phyloP scores from a whole-genome alignment of 2,797 vertebrate genomes.

The Aplochiton taeniatus region DNA sequence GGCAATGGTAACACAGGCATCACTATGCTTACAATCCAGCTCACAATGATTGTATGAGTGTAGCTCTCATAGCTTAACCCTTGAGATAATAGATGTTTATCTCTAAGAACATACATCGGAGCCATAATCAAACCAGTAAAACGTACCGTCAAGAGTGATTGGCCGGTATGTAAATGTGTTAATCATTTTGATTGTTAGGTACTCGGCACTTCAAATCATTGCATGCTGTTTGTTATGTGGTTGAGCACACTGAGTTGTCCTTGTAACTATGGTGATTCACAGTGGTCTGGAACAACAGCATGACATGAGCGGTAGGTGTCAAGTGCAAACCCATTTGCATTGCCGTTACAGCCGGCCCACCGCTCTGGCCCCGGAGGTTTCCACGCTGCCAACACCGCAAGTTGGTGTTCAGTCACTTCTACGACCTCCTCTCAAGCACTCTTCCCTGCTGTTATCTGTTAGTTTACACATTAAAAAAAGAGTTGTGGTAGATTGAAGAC shows the following conservation, averaged over 20 bases:
- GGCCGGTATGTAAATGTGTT: too few species aligned
- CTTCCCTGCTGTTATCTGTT: not conserved
- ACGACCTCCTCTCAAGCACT: not conserved
- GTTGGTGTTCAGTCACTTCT: not conserved
- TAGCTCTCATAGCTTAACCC: too few species aligned
- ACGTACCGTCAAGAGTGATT: too few species aligned
- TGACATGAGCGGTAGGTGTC: too few species aligned
- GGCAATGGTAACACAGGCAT: not conserved
- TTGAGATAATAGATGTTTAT: too few species aligned
- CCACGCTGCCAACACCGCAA: not conserved
- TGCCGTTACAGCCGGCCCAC: not conserved
- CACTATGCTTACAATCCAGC: too few species aligned
- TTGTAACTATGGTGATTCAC: not conserved
- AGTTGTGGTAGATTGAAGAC: not conserved
- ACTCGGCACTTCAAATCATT: too few species aligned
- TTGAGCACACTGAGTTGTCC: constrained; percentile 1
- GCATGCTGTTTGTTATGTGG: too few species aligned
- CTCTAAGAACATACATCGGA: too few species aligned
- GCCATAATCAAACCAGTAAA: too few species aligned
- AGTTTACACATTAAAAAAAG: not conserved
- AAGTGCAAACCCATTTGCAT: not conserved
- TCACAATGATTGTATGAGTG: too few species aligned
- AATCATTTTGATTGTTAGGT: too few species aligned
- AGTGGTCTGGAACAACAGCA: not conserved
- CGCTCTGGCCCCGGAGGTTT: not conserved